Conservation (phyloP, 2,888 invertebrate genomes). For the Dioctria linearis region DNA sequence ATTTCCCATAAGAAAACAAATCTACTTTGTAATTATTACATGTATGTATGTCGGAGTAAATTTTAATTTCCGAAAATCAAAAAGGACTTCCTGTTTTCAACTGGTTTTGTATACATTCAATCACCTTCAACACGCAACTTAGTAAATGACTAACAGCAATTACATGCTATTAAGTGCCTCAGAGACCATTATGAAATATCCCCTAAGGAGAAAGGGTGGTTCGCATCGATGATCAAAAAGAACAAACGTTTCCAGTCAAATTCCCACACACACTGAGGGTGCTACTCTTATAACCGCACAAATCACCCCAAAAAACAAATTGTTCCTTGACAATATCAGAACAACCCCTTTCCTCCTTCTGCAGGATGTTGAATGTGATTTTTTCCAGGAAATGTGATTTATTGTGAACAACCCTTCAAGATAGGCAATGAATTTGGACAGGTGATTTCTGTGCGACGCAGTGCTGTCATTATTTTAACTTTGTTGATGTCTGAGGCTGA, state of each 20-base stretch:
- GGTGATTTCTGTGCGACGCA: conserved; percentile 29
- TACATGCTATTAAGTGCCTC: conserved; percentile 36
- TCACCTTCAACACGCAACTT: conserved; percentile 50
- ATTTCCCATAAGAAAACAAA: conserved; percentile 31
- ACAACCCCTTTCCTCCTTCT: background rate
- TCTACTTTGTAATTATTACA: background rate
- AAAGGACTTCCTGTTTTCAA: conserved; percentile 53
- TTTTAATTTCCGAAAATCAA: conserved; percentile 44
- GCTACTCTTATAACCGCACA: conserved; percentile 14
- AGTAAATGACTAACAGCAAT: conserved; percentile 26
- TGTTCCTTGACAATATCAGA: conserved; percentile 20
- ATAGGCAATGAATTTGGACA: conserved; percentile 42
- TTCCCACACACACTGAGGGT: conserved; percentile 40
- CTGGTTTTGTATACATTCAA: conserved; percentile 52
- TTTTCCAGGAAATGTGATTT: conserved; percentile 52
- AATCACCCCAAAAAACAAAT: conserved; percentile 33
- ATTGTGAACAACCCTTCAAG: conserved; percentile 44
- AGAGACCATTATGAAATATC: conserved; percentile 2
- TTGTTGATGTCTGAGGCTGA: background rate
- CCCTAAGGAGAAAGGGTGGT: conserved; percentile 15
- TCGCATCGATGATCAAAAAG: conserved; percentile 41
- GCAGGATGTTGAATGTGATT: conserved; percentile 41
- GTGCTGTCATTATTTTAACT: background rate
- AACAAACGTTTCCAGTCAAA: conserved; percentile 27
- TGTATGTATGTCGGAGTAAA: background rate